Base-by-base conservation (phyloP, 2,888 invertebrate genomes). In the Yponomeuta malinellus region DNA sequence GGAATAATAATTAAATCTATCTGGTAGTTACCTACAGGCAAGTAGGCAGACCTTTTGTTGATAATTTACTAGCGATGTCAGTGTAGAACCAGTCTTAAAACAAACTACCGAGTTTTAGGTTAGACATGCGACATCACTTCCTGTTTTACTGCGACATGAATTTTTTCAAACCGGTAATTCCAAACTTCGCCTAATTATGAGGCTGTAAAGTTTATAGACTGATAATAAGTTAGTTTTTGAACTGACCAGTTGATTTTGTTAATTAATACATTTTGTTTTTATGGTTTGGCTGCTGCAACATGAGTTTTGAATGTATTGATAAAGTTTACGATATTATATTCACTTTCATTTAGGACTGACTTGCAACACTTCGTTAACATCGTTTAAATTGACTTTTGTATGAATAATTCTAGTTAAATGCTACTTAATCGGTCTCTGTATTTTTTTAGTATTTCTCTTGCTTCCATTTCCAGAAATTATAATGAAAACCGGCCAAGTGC, bases 71-170 rank as follows among this genome's bases (percentile, higher is more conserved):
- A 12, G 52, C 52, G 52, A 59, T 59, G 52, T 59, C 12, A 59
- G 15, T 5, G 6, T 5, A 59, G 15, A 68, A 73, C 73, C 48
- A 52, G 31, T 48, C 69, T 29, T 31, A 29, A 65, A 65, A 65
- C 29, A 65, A 65, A 65, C 65, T 33, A 65, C 65, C 31, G 12
- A 65, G 12, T 48, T 68, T 68, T 68, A 48, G 43, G 48, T 43
- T 43, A 68, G 43, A 68, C 68, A 43, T 48, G 48, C 48, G 68
- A 68, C 48, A 43, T 67, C 48, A 68, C 68, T 68, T 68, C 68
- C 68, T 43, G 68, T 48, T 37, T 68, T 48, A 68, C 67, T 67
- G 23, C 37, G 48, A 43, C 68, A 48, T 48, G 12, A 23, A 9
- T 68, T 43, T 48, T 68, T 23, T 43, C 37, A 23, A 65, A 65